phyloP scores from a whole-genome alignment of 2,888 invertebrate genomes.

The Diaprepes abbreviatus region DNA sequence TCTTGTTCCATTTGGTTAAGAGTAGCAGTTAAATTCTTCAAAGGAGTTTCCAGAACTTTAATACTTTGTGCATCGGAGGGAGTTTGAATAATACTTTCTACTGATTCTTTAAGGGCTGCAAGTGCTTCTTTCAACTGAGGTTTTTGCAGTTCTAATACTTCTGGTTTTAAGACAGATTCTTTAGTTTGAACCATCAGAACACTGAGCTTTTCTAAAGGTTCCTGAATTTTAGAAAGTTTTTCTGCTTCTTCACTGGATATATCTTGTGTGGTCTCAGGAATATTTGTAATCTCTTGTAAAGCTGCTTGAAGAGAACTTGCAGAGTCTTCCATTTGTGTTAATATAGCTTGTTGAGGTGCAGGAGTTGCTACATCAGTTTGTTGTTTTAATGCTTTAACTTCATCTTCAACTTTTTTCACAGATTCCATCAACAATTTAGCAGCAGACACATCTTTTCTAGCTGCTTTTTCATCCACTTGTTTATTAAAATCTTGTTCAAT shows the following conservation, averaged over 20 bases:
- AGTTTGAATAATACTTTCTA: not conserved
- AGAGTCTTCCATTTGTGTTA: conserved; percentile 45
- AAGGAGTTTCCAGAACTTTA: conserved; percentile 22
- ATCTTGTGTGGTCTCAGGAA: conserved; percentile 21
- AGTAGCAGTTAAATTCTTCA: conserved; percentile 20
- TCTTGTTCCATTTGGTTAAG: conserved; percentile 16
- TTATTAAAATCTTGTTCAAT: not conserved
- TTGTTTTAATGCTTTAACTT: conserved; percentile 22
- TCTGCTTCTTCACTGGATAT: conserved; percentile 33
- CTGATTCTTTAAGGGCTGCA: too few species aligned
- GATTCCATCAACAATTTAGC: conserved; percentile 31
- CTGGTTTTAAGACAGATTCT: conserved; percentile 42
- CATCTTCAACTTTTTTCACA: conserved; percentile 19
- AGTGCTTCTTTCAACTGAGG: not conserved
- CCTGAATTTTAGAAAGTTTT: conserved; percentile 11
- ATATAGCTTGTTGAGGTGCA: conserved; percentile 41
- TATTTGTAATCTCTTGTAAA: conserved; percentile 29
- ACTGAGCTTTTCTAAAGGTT: conserved; percentile 23
- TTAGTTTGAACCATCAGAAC: conserved; percentile 28
- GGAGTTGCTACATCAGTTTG: not conserved
- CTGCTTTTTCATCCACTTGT: not conserved
- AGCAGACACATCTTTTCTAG: conserved; percentile 15
- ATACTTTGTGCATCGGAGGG: conserved; percentile 26
- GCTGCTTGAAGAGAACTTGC: conserved; percentile 23
- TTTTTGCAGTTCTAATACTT: conserved; percentile 23